Evolutionary conservation across 2,888 invertebrate genomes (phyloP).

Genomic region (Schrankia costaestrigalis): DNA sequence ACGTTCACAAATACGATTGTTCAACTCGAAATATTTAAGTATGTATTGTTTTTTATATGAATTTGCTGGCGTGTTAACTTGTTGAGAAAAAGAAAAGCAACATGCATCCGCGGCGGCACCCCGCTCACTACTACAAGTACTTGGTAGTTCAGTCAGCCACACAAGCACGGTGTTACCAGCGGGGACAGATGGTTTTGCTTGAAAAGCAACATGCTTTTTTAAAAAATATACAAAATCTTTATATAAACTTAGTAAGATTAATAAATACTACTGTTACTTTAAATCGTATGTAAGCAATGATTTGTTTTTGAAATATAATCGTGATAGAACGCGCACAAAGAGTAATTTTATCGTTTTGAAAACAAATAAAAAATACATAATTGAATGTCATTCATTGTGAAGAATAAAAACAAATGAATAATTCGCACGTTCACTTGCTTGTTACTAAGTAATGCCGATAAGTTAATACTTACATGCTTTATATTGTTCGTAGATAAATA

Average conservation of each 20-base stretch:
- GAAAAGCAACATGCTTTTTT: constrained; percentile 8
- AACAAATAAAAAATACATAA: constrained; percentile 49
- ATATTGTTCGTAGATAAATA: constrained; percentile 8
- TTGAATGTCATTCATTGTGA: constrained; percentile 41
- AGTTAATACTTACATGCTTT: constrained; percentile 24
- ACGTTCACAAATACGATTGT: constrained; percentile 25
- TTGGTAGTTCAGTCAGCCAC: no score
- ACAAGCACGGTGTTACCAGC: constrained; percentile 44
- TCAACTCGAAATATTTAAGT: constrained; percentile 19
- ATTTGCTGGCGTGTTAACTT: constrained; percentile 31
- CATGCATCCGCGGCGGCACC: constrained; percentile 41
- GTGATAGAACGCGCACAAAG: constrained; percentile 55
- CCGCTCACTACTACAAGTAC: constrained; percentile 42
- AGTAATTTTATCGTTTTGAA: constrained; percentile 43
- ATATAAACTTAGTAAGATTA: constrained; percentile 7
- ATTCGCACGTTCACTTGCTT: constrained; percentile 41
- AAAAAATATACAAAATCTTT: constrained; percentile 9
- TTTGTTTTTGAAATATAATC: constrained; percentile 38
- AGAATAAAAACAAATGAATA: constrained; percentile 32
- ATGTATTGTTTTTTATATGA: constrained; percentile 29
- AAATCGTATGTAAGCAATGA: constrained; percentile 2
- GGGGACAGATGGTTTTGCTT: constrained; percentile 43
- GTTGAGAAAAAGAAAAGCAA: constrained; percentile 11
- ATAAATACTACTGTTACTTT: constrained; percentile 2
- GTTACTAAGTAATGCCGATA: constrained; percentile 25